A percentile compares a stretch with the other conserved stretches of the same genome.
Conservation (phyloP, 2,113 vertebrate species). For the Bufo bufo region DNA sequence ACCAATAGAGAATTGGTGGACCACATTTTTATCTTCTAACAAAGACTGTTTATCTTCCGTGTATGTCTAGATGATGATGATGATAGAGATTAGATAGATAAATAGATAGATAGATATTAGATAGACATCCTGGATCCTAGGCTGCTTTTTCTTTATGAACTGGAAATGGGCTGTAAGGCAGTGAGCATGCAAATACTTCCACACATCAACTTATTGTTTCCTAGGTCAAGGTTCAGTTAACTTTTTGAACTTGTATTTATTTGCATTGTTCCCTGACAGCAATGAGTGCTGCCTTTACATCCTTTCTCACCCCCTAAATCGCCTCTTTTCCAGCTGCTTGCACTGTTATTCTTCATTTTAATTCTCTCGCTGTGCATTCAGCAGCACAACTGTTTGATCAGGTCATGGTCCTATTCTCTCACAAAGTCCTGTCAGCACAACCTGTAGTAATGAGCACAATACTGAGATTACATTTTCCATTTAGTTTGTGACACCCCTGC, state of each 20-base stretch:
- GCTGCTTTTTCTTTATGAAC: not conserved
- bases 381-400: slow-evolving; percentile 63
- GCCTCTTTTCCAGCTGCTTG: slow-evolving; percentile 50
- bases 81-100: not conserved
- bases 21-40: not conserved
- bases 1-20: not conserved
- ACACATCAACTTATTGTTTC: slow-evolving; percentile 67
- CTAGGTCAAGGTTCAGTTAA: slow-evolving; percentile 70
- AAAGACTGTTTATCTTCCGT: not conserved
- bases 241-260: slow-evolving; percentile 72
- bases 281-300: slow-evolving; percentile 56
- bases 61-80: not conserved
- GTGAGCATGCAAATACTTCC: slow-evolving; percentile 64
- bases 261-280: slow-evolving; percentile 67
- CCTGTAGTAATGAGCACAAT: not conserved
- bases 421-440: slow-evolving; percentile 46
- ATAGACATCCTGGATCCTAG: not conserved
- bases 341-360: slow-evolving; percentile 62
- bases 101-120: not conserved
- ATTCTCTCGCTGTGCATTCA: slow-evolving; percentile 47
- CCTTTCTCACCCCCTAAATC: slow-evolving; percentile 25
- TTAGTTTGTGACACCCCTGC: slow-evolving; percentile 28
- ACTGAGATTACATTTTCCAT: slow-evolving; percentile 52
- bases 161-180: slow-evolving; percentile 46
- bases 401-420: slow-evolving; percentile 60